A percentile compares a stretch with the other conserved stretches of the same genome.
phyloP scores from a whole-genome alignment of 2,113 vertebrate species.

The Cynopterus brachyotis region DNA sequence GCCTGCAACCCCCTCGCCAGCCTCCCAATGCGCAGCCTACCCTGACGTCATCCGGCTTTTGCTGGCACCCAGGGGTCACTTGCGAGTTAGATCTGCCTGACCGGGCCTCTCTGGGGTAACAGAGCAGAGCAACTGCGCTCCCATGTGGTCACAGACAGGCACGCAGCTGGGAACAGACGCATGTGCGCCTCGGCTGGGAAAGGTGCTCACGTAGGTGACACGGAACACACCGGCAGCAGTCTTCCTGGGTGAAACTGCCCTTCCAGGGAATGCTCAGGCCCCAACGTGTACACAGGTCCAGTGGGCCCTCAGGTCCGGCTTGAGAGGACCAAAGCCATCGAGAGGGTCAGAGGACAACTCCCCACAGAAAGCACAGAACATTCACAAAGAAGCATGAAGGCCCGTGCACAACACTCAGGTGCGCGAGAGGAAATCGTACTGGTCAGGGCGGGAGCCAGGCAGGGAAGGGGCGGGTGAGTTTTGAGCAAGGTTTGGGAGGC shows the following conservation, averaged over 20 bases:
- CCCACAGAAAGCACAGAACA: not conserved
- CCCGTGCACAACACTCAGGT: too few relatives aligned
- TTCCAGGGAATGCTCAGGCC: not conserved
- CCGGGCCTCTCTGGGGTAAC: not conserved
- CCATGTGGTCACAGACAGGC: not conserved
- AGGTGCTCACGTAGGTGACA: not conserved
- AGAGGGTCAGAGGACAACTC: not conserved
- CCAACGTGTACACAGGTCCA: not conserved
- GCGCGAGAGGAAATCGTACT: rapidly evolving
- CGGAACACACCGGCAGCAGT: not conserved
- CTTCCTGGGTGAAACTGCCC: not conserved
- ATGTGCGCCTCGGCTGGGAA: too few relatives aligned
- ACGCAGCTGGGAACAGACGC: not conserved
- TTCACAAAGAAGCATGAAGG: not conserved
- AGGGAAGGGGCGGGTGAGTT: not conserved
- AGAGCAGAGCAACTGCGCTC: too few relatives aligned
- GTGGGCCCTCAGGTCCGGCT: not conserved
- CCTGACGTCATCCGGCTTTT: not conserved
- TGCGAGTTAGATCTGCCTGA: not conserved
- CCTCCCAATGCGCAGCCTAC: not conserved
- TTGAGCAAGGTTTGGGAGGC: not conserved
- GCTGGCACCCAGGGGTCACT: not conserved
- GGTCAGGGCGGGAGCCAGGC: not conserved
- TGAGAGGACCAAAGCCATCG: not conserved
- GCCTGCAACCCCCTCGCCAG: not conserved